Conservation (phyloP, 2,113 vertebrate genomes). For the Callocephalon fimbriatum region DNA sequence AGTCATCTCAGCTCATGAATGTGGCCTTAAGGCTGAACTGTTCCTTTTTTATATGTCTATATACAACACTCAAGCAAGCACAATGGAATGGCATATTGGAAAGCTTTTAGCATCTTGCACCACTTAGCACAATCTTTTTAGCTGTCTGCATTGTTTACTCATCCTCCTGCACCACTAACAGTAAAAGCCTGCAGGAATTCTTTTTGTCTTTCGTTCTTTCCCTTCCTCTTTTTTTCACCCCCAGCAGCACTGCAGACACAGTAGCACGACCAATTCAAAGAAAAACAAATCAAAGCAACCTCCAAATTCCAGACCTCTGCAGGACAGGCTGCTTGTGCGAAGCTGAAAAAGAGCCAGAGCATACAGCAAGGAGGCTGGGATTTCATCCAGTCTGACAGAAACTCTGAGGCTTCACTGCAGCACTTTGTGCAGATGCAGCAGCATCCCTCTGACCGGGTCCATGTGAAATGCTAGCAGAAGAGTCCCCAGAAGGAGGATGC, state of each 20-base stretch:
- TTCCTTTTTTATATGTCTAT: not conserved
- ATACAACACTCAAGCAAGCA: not conserved
- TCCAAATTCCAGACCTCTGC: not conserved
- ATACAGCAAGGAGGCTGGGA: not conserved
- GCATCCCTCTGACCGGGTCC: not conserved
- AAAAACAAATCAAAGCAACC: not conserved
- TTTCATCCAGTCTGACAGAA: conserved; percentile 20
- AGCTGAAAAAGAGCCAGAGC: conserved; percentile 65
- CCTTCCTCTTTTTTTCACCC: not conserved
- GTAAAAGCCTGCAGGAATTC: not conserved
- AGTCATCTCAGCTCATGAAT: not conserved
- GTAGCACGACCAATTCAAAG: not conserved
- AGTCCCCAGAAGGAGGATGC: not conserved
- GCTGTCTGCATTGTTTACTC: conserved; percentile 32
- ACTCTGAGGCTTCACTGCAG: conserved; percentile 15
- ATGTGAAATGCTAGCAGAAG: not conserved
- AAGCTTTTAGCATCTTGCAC: conserved; percentile 26
- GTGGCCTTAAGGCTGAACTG: not conserved
- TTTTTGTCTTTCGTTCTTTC: not conserved
- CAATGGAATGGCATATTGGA: not conserved
- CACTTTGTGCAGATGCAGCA: conserved; percentile 23
- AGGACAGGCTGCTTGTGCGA: not conserved
- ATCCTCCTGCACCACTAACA: not conserved
- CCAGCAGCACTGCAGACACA: not conserved
- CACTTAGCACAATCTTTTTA: not conserved